A percentile compares a stretch with the other conserved stretches of the same genome.
phyloP scores from a whole-genome alignment of 2,888 invertebrate genomes.

The Smittia aterrima region DNA sequence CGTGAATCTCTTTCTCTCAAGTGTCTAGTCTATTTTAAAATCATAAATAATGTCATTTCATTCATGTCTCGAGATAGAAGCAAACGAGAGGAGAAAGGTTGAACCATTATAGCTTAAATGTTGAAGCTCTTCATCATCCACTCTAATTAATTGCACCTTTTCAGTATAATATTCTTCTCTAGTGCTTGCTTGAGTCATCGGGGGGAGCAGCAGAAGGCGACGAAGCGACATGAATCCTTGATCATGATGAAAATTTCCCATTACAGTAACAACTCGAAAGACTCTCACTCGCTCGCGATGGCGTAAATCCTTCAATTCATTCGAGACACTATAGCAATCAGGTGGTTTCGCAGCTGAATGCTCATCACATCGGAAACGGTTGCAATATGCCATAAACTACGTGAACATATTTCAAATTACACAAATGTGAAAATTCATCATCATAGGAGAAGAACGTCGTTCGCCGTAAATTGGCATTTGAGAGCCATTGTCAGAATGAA shows the following conservation, averaged over 20 bases:
- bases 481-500: neutral
- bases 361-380: neutral
- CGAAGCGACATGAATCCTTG: neutral
- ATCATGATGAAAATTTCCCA: neutral
- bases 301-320: neutral
- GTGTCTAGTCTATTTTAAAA: neutral
- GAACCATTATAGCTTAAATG: neutral
- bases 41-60: neutral
- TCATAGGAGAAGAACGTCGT: too few relatives aligned
- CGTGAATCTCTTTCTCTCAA: too few relatives aligned
- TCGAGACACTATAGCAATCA: neutral
- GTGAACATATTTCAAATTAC: slow-evolving; percentile 26
- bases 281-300: neutral
- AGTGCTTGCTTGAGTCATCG: neutral
- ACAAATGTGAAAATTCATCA: slow-evolving; percentile 6
- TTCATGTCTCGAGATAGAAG: neutral
- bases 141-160: slow-evolving; percentile 34
- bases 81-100: neutral
- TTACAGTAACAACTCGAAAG: neutral
- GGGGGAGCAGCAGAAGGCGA: neutral
- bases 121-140: slow-evolving; percentile 29
- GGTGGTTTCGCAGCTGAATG: neutral
- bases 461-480: slow-evolving; percentile 3
- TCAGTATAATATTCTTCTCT: neutral
- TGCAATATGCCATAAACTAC: slow-evolving; percentile 24